A percentile compares a stretch with the other conserved stretches of the same genome.
Evolutionary conservation across 1,140 invertebrate species (phyloP).

Genomic region (Drosophila biarmipes): DNA sequence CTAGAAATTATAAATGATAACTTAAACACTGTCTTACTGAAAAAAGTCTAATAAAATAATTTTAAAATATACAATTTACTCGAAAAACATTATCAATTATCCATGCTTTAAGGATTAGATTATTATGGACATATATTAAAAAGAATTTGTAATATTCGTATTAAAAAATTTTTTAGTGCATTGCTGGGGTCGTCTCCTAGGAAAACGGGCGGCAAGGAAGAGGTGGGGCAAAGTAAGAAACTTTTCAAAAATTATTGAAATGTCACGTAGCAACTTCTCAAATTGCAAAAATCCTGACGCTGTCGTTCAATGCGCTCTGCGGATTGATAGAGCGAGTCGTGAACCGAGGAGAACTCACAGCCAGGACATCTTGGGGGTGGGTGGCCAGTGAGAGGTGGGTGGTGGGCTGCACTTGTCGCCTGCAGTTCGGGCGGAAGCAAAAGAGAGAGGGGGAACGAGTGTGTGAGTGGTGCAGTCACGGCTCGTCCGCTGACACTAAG

Average conservation of each 20-base stretch:
- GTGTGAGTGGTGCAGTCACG: slow-evolving; percentile 48
- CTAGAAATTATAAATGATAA: too few relatives aligned
- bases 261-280: slow-evolving; percentile 85
- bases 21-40: too few relatives aligned
- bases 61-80: too few relatives aligned
- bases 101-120: neutral
- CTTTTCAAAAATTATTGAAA: slow-evolving; percentile 85
- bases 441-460: neutral
- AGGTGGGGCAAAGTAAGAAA: slow-evolving; percentile 60
- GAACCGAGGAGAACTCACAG: slow-evolving; percentile 31
- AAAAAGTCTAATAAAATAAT: too few relatives aligned
- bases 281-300: slow-evolving; percentile 84
- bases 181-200: slow-evolving; percentile 5
- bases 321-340: slow-evolving; percentile 80
- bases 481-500: slow-evolving; percentile 79
- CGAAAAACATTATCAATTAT: too few relatives aligned
- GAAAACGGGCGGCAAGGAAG: slow-evolving; percentile 1
- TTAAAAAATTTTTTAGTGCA: slow-evolving; percentile 26
- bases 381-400: neutral
- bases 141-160: too few relatives aligned
- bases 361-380: slow-evolving; percentile 34
- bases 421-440: slow-evolving; percentile 48
- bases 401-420: slow-evolving; percentile 68
- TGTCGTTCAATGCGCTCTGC: slow-evolving; percentile 84
- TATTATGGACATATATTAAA: neutral